Conservation (phyloP, 2,888 invertebrate genomes). For the Nomada fucata region DNA sequence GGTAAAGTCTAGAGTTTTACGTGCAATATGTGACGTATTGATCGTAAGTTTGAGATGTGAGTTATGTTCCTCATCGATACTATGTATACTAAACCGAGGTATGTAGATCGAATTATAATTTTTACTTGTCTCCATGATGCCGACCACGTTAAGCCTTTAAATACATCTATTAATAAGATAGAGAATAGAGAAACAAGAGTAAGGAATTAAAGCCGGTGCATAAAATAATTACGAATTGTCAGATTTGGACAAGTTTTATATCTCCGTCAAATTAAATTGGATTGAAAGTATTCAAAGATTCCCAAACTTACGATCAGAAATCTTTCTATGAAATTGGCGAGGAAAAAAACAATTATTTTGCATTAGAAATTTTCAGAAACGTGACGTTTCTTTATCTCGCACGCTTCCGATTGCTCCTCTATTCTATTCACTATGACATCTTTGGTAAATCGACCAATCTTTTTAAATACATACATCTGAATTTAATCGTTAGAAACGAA, state of each 20-base stretch:
- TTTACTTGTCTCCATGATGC: background rate
- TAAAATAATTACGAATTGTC: background rate
- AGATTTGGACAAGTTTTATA: background rate
- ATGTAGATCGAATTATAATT: background rate
- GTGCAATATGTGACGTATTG: background rate
- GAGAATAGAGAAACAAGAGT: background rate
- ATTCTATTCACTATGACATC: slow-evolving; percentile 1
- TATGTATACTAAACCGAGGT: background rate
- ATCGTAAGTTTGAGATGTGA: slow-evolving; percentile 26
- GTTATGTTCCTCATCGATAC: background rate
- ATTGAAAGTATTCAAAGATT: background rate
- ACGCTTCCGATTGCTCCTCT: background rate
- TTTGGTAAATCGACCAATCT: background rate
- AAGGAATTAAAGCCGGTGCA: background rate
- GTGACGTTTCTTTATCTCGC: slow-evolving; percentile 18
- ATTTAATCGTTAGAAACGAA: background rate
- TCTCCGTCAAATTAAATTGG: too few relatives aligned
- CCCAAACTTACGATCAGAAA: slow-evolving; percentile 20
- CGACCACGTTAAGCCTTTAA: slow-evolving; percentile 10
- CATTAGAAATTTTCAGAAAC: background rate
- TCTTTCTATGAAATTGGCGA: background rate
- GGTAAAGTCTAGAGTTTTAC: background rate
- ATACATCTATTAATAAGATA: background rate
- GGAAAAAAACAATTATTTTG: background rate
- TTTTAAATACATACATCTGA: background rate